Conservation (phyloP, 2,797 vertebrate genomes). For the Melopsittacus undulatus region DNA sequence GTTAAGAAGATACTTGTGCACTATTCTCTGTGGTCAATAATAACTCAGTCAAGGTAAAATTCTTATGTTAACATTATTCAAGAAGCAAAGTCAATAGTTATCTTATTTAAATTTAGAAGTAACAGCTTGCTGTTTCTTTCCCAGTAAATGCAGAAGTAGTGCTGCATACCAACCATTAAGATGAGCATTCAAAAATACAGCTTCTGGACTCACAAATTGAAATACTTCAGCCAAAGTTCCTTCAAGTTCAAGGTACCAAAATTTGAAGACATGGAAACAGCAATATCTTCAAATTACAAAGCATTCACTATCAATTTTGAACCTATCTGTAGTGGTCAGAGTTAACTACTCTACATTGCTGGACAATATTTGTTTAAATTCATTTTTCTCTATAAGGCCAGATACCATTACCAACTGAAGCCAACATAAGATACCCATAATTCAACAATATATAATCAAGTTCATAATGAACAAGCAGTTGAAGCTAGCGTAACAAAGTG, state of each 20-base stretch:
- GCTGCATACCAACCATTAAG: neutral
- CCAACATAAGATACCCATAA: neutral
- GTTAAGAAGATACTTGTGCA: neutral
- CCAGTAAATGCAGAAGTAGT: neutral
- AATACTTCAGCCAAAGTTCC: neutral
- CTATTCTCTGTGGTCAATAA: neutral
- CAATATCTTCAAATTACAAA: neutral
- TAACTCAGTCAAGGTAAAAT: neutral
- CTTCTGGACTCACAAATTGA: neutral
- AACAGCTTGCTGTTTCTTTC: neutral
- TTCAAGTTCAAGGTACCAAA: neutral
- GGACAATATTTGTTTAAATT: neutral
- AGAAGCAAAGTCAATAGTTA: neutral
- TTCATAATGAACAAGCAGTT: neutral
- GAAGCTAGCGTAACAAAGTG: neutral
- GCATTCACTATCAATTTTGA: neutral
- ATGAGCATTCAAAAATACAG: neutral
- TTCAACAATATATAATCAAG: neutral
- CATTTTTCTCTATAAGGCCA: neutral
- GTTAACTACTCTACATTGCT: neutral
- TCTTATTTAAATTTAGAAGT: neutral
- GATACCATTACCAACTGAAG: neutral
- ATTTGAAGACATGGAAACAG: neutral
- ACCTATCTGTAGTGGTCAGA: neutral
- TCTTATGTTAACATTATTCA: neutral